phyloP scores from a whole-genome alignment of 1,140 invertebrate genomes.

The Dolichoris vasculosae region DNA sequence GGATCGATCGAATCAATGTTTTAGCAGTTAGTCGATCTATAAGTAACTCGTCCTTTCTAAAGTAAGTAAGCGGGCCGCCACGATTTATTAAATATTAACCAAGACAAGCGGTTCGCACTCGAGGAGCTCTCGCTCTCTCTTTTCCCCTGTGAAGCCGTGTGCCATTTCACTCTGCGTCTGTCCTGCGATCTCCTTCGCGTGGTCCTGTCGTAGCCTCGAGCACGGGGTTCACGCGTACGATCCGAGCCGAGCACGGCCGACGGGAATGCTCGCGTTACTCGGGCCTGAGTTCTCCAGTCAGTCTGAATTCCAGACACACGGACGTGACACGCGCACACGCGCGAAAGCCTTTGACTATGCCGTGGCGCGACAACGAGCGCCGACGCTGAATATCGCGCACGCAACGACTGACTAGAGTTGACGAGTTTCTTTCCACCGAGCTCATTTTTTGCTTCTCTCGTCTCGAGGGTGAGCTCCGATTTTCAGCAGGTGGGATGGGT shows the following conservation, averaged over 20 bases:
- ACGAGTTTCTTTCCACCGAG: not conserved
- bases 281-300: not conserved
- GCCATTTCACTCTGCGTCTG: not conserved
- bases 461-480: not conserved
- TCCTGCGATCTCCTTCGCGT: not conserved
- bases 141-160: not conserved
- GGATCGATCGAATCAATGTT: not conserved
- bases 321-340: not conserved
- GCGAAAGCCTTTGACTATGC: conserved; percentile 10
- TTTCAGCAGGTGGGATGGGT: not conserved
- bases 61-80: not conserved
- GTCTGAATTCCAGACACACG: conserved; percentile 11
- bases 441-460: not conserved
- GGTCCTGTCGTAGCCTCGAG: not conserved
- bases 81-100: conserved; percentile 8
- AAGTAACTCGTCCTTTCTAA: conserved; percentile 2
- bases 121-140: conserved; percentile 1
- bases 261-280: not conserved
- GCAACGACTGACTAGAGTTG: not conserved
- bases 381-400: not conserved
- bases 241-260: not conserved
- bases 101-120: not conserved
- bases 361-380: not conserved
- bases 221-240: not conserved
- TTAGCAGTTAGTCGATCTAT: not conserved